A percentile compares a stretch with the other conserved stretches of the same genome.
These are phyloP conservation scores for Druon quercuslanigerum DNA, from an alignment of 1,140 invertebrate genomes.

Conservation along the genomic window DNA sequence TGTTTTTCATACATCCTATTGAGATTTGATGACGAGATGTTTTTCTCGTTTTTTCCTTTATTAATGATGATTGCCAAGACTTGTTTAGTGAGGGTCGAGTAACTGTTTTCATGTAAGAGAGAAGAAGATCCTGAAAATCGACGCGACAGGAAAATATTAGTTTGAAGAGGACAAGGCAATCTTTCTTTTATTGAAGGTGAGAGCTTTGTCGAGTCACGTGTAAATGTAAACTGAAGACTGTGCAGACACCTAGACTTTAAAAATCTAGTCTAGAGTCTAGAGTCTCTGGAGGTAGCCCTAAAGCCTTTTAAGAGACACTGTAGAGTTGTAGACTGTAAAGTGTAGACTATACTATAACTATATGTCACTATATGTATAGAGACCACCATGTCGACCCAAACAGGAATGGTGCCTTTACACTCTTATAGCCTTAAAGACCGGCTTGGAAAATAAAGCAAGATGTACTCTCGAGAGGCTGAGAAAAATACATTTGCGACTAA, in stretches of 20 bases:
- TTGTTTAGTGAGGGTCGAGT: constrained; percentile 26
- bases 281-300: background rate
- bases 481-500: constrained; percentile 59
- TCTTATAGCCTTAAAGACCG: constrained; percentile 1
- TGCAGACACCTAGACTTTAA: background rate
- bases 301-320: too few relatives aligned
- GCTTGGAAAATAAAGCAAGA: constrained; percentile 39
- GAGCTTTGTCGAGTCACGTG: constrained; percentile 5
- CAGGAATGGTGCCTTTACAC: background rate
- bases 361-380: background rate
- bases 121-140: constrained; percentile 6
- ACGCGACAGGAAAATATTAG: constrained; percentile 14
- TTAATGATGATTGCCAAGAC: constrained; percentile 17
- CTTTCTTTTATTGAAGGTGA: constrained; percentile 19
- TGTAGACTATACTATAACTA: too few relatives aligned
- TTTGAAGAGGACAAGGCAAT: constrained; percentile 17
- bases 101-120: constrained; percentile 1
- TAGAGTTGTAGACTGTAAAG: too few relatives aligned
- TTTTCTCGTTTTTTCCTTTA: constrained; percentile 4
- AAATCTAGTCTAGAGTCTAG: background rate
- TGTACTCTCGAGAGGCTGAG: constrained; percentile 15
- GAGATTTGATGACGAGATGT: background rate
- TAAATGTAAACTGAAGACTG: background rate
- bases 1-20: background rate
- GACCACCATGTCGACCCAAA: constrained; percentile 1